Conservation (phyloP, 1,140 invertebrate species). For the Eulimnadia texana region DNA sequence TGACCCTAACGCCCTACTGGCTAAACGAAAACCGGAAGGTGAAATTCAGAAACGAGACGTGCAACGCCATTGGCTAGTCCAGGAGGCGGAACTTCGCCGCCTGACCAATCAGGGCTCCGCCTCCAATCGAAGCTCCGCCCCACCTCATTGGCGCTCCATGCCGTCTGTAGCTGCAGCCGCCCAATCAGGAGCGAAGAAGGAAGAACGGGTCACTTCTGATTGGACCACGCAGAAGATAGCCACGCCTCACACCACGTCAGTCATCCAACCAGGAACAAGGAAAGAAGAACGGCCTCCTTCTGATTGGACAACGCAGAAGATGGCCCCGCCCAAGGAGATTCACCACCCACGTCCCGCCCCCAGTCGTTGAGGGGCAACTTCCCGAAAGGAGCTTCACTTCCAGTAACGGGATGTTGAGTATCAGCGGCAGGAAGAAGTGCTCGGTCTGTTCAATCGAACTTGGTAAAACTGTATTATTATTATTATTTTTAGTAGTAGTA, state of each 20-base stretch:
- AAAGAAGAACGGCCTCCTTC: no score
- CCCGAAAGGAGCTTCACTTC: neutral
- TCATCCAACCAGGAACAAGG: no score
- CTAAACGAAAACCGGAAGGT: neutral
- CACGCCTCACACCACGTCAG: no score
- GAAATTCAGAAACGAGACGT: neutral
- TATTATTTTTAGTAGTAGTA: no score
- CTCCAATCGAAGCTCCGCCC: neutral
- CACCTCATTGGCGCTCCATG: neutral
- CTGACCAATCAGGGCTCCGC: neutral
- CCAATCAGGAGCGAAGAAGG: no score
- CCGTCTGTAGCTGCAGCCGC: neutral
- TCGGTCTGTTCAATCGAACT: slow-evolving; percentile 85
- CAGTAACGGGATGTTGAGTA: slow-evolving; percentile 58
- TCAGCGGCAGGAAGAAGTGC: slow-evolving; percentile 88
- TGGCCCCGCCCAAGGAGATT: neutral
- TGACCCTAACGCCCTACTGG: neutral
- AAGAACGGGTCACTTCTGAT: no score
- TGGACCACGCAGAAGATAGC: no score
- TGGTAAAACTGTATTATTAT: no score
- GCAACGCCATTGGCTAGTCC: neutral
- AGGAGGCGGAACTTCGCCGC: neutral
- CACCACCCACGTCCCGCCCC: neutral
- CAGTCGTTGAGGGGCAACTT: neutral
- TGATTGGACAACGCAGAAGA: no score